phyloP scores from a whole-genome alignment of 2,888 invertebrate species.

The Epistrophella euchroma region DNA sequence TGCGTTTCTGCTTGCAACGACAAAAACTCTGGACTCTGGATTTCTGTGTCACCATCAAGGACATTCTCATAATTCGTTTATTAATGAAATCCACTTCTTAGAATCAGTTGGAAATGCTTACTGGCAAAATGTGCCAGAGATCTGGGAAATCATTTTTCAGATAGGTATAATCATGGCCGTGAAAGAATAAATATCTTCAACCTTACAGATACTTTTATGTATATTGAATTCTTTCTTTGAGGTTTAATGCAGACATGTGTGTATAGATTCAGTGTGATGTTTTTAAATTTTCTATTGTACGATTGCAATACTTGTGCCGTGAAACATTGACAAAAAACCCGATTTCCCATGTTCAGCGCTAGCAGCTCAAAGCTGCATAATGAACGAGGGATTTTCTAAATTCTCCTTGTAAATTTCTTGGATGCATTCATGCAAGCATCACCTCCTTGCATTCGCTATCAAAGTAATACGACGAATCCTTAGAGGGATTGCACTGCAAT shows the following conservation, averaged over 20 bases:
- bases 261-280: background rate
- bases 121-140: background rate
- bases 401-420: constrained; percentile 45
- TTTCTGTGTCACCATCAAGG: constrained; percentile 26
- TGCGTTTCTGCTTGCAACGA: background rate
- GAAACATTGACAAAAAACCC: background rate
- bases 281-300: background rate
- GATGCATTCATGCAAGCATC: constrained; percentile 47
- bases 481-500: constrained; percentile 73
- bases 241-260: background rate
- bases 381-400: constrained; percentile 44
- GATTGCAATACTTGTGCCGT: background rate
- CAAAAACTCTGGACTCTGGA: background rate
- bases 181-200: background rate
- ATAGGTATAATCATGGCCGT: background rate
- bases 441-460: constrained; percentile 50
- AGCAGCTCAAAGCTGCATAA: constrained; percentile 45
- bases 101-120: background rate
- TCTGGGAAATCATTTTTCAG: background rate
- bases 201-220: background rate
- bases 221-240: background rate
- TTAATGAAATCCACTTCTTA: constrained; percentile 11
- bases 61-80: constrained; percentile 23
- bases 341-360: constrained; percentile 20
- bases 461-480: constrained; percentile 67